phyloP scores from a whole-genome alignment of 2,797 vertebrate species.

The Taeniopygia guttata region DNA sequence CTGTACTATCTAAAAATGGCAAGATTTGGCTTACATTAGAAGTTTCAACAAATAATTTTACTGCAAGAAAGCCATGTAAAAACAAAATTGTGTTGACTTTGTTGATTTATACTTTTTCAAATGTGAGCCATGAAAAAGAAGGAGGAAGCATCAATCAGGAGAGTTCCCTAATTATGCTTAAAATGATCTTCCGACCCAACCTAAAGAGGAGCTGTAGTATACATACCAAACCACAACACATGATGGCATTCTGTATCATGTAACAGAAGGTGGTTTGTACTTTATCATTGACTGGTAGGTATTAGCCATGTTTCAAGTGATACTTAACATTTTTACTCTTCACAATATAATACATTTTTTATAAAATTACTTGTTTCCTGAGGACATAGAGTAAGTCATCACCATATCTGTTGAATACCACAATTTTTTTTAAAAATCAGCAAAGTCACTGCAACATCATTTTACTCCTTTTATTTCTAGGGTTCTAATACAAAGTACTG shows the following conservation, averaged over 20 bases:
- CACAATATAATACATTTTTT: neutral
- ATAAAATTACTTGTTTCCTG: neutral
- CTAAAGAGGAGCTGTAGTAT: neutral
- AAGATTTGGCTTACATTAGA: neutral
- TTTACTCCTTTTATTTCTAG: constrained; percentile 2
- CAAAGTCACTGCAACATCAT: neutral
- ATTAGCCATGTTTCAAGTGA: neutral
- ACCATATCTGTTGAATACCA: neutral
- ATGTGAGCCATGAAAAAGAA: neutral
- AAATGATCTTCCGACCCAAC: neutral
- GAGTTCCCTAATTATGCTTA: neutral
- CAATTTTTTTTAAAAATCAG: neutral
- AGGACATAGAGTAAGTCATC: neutral
- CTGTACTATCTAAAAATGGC: neutral
- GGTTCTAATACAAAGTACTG: neutral
- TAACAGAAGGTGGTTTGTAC: neutral
- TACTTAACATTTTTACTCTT: neutral
- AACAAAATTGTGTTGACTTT: neutral
- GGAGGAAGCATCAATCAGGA: neutral
- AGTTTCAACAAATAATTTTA: neutral
- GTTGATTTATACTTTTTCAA: neutral
- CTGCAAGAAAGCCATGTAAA: neutral
- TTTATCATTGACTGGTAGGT: neutral
- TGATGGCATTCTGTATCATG: constrained; percentile 23
- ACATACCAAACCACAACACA: constrained; percentile 14